Percentiles rank a stretch among this genome's conserved stretches.
phyloP scores from a whole-genome alignment of 2,797 vertebrate genomes.

The Tenualosa thibaudeaui region DNA sequence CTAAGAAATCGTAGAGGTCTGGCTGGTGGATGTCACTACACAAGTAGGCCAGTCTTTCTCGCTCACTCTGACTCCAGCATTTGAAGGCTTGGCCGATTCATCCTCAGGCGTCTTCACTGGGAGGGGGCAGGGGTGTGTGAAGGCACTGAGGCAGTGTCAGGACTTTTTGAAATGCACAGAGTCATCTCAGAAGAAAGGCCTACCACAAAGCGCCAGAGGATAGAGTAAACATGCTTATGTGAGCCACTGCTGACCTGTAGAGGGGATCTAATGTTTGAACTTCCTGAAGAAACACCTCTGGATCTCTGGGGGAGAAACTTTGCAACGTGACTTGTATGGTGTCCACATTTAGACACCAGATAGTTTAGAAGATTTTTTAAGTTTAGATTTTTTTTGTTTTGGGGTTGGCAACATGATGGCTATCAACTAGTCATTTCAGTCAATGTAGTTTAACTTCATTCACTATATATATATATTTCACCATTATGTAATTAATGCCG shows the following conservation, averaged over 20 bases:
- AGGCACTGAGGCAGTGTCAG: background rate
- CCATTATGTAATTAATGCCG: background rate
- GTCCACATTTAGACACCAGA: background rate
- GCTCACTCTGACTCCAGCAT: background rate
- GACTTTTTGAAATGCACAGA: background rate
- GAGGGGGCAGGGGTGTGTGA: background rate
- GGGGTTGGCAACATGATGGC: background rate
- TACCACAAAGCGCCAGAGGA: background rate
- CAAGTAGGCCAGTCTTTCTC: background rate
- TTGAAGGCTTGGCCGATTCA: background rate
- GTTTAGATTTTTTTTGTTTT: background rate
- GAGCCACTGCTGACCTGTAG: background rate
- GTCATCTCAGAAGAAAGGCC: conserved; percentile 5
- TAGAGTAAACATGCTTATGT: background rate
- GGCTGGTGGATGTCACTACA: background rate
- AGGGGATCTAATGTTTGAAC: background rate
- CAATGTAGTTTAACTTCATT: background rate
- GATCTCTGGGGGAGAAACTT: background rate
- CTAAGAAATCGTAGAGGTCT: background rate
- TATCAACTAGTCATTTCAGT: background rate
- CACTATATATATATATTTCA: background rate
- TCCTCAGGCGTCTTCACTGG: background rate
- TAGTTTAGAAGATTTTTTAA: background rate
- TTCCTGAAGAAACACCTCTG: background rate
- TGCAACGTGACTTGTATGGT: background rate